These are phyloP conservation scores for Danaus melanippus DNA, from an alignment of 1,140 invertebrate genomes.

Conservation along the genomic window DNA sequence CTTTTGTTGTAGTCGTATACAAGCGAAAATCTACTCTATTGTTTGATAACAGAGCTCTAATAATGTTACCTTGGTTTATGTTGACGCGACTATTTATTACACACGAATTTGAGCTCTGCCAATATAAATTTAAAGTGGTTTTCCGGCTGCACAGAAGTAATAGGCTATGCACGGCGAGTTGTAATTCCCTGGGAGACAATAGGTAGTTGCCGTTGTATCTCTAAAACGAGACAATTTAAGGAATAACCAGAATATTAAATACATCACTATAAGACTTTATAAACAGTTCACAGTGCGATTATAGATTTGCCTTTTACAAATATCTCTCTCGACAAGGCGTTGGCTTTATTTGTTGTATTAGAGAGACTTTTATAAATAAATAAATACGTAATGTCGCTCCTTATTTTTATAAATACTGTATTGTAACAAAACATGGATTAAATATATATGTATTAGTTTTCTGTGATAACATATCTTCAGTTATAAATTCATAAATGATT, in stretches of 20 bases:
- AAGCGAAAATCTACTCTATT: conserved; percentile 15
- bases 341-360: conserved; percentile 5
- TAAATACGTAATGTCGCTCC: too few species aligned
- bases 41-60: background rate
- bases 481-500: too few species aligned
- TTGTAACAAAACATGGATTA: too few species aligned
- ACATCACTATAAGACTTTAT: conserved; percentile 25
- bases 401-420: too few species aligned
- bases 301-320: conserved; percentile 1
- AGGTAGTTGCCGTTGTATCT: conserved; percentile 54
- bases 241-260: conserved; percentile 52
- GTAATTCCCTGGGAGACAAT: conserved; percentile 53
- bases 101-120: conserved; percentile 15
- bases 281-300: conserved; percentile 11
- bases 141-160: conserved; percentile 21
- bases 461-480: too few species aligned
- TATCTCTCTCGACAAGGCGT: conserved; percentile 1
- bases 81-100: conserved; percentile 2
- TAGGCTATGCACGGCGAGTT: conserved; percentile 38
- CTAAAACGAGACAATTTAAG: conserved; percentile 49
- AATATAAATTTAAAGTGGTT: conserved; percentile 6
- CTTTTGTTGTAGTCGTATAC: conserved; percentile 7
- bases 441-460: too few species aligned
- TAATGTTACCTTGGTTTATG: background rate
- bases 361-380: background rate